Percentiles rank a stretch among this genome's conserved stretches.
These are phyloP conservation scores for Bacillus rossius DNA, from an alignment of 1,140 invertebrate genomes.

Conservation along the genomic window DNA sequence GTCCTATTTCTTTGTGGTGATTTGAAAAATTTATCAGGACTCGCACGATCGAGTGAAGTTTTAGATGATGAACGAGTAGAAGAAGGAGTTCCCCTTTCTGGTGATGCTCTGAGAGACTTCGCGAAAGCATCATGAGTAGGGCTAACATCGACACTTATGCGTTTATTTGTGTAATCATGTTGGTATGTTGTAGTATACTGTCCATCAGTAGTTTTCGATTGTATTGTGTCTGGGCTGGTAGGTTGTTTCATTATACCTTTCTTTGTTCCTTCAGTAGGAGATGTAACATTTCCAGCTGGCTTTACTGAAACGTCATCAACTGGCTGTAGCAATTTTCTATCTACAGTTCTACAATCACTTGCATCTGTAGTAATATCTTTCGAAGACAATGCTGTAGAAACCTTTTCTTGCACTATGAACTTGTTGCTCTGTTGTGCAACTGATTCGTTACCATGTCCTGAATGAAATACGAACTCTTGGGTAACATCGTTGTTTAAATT, in stretches of 20 bases:
- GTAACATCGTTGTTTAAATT: neutral
- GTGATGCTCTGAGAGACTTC: constrained; percentile 56
- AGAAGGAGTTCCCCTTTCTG: constrained; percentile 43
- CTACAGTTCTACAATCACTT: neutral
- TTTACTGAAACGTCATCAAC: neutral
- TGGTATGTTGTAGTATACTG: constrained; percentile 55
- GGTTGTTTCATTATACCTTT: constrained; percentile 5
- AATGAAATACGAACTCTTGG: constrained; percentile 4
- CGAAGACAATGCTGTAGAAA: neutral
- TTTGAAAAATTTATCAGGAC: constrained; percentile 5
- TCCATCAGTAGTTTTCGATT: constrained; percentile 31
- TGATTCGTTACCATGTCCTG: neutral
- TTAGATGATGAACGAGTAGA: constrained; percentile 42
- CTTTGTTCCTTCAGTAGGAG: neutral
- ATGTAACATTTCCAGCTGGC: neutral
- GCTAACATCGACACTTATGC: constrained; percentile 55
- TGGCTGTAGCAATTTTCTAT: neutral
- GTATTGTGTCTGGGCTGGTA: constrained; percentile 20
- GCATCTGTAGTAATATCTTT: neutral
- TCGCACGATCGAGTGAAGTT: constrained; percentile 23
- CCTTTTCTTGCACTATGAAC: constrained; percentile 2
- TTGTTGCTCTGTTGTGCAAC: neutral
- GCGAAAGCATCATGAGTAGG: constrained; percentile 66
- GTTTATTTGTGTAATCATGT: constrained; percentile 48
- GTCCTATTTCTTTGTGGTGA: constrained; percentile 1